Evolutionary conservation across 2,888 invertebrate species (phyloP).

Genomic region (Thereva unica): DNA sequence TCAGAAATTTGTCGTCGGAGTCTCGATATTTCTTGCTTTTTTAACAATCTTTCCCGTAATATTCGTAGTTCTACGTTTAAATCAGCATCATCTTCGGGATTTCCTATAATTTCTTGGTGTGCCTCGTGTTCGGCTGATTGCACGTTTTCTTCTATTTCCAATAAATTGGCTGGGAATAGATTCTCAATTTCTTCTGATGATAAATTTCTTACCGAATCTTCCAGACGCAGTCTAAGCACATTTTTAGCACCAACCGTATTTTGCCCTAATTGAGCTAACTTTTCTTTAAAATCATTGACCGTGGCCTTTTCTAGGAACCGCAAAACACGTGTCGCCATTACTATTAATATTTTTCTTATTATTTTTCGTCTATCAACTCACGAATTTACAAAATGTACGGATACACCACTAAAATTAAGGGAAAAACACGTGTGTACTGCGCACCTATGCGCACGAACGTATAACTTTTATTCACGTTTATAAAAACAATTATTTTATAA

Average conservation of each 20-base stretch:
- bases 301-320: background rate
- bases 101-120: background rate
- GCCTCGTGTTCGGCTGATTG: background rate
- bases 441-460: too few relatives aligned
- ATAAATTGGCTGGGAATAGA: background rate
- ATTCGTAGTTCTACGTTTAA: background rate
- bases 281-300: background rate
- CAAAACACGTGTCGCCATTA: background rate
- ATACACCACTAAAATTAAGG: too few relatives aligned
- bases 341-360: too few relatives aligned
- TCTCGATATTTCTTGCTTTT: background rate
- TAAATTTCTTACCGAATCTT: background rate
- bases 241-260: background rate
- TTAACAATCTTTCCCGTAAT: background rate
- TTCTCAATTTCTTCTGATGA: background rate
- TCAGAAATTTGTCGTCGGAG: background rate
- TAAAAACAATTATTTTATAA: too few relatives aligned
- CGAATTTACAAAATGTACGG: too few relatives aligned
- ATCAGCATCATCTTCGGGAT: background rate
- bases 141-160: background rate
- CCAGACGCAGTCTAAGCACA: background rate
- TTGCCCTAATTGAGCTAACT: background rate
- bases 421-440: too few relatives aligned
- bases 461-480: too few relatives aligned
- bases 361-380: too few relatives aligned